Evolutionary conservation across 2,113 vertebrate species (phyloP), one percentile per base, ranked within the genome.

Genomic region (Bujurquina vittata): DNA sequence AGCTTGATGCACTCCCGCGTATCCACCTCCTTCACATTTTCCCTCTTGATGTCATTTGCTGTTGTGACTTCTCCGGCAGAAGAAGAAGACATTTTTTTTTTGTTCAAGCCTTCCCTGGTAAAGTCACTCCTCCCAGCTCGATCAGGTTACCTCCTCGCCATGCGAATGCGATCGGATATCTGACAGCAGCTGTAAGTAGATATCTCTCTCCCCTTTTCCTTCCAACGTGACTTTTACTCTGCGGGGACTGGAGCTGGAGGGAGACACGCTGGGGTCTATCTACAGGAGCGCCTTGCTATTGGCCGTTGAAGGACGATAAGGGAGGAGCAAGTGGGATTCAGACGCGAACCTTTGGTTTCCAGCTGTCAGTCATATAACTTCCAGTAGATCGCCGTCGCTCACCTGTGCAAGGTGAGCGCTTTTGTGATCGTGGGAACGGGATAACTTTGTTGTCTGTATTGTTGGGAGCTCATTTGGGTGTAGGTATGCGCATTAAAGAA

Each of bases 121-220:
- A 96, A 96, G 96, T 97, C 96, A 96, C 96, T 97, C 95, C 97
- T 96, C 95, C 96, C 93, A 88, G 94, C 95, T 96, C 96, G 97
- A 98, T 99, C 97, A 96, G 97, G 97, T 99, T 99, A 98, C 97
- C 95, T 95, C 93, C 96, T 93, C 94, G 97, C 97, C 97, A 97
- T 97, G 97, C 97, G 96, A 96, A 94, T 94, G 96, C 96, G 97
- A 98, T 97, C 96, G 96, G 96, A 96, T 96, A 94, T 97, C 97
- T 96, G 93, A 96, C 96, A 96, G 94, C 95, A 94, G 96, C 96
- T 96, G 96, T 96, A 96, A 97, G 95, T 93, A 96, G 97, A 96
- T 96, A 95, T 95, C 95, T 96, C 93, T 95, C 94, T 95, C 93
- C 91, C 84, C 89, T 84, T 92, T 94, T 94, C 92, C 90, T 91